phyloP scores from a whole-genome alignment of 2,888 invertebrate genomes.

The Lithophane semibrunnea region DNA sequence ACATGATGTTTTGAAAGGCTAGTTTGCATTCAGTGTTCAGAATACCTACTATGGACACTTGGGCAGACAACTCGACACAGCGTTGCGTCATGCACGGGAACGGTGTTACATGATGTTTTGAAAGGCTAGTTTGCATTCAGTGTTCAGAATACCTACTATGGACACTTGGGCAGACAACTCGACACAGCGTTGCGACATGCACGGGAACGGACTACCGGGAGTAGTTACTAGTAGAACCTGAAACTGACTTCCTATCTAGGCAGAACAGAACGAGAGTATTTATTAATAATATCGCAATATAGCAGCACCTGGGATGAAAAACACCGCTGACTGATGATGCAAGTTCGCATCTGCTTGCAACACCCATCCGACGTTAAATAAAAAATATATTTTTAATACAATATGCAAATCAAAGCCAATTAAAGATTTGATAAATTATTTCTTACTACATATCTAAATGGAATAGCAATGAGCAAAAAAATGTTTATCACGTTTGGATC shows the following conservation, averaged over 20 bases:
- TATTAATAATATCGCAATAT: conserved; percentile 1
- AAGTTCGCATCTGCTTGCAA: conserved; percentile 44
- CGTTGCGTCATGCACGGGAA: too few relatives aligned
- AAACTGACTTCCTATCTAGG: not conserved
- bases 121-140: conserved; percentile 10
- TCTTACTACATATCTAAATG: conserved; percentile 34
- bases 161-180: not conserved
- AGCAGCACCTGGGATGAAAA: conserved; percentile 18
- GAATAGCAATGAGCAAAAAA: conserved; percentile 69
- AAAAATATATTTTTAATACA: conserved; percentile 26
- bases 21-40: conserved; percentile 5
- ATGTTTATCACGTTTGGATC: conserved; percentile 66
- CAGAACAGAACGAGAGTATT: not conserved
- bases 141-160: not conserved
- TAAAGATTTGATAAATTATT: conserved; percentile 56
- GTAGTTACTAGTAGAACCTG: not conserved
- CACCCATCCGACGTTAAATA: conserved; percentile 20
- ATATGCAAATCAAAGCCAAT: conserved; percentile 59
- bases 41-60: not conserved
- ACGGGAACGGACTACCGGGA: not conserved
- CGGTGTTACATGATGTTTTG: conserved; percentile 29
- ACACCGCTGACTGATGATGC: conserved; percentile 26
- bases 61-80: not conserved
- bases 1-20: conserved; percentile 23
- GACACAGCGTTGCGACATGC: not conserved